Evolutionary conservation across 2,797 vertebrate species (phyloP).

Genomic region (Aselliscus stoliczkanus): DNA sequence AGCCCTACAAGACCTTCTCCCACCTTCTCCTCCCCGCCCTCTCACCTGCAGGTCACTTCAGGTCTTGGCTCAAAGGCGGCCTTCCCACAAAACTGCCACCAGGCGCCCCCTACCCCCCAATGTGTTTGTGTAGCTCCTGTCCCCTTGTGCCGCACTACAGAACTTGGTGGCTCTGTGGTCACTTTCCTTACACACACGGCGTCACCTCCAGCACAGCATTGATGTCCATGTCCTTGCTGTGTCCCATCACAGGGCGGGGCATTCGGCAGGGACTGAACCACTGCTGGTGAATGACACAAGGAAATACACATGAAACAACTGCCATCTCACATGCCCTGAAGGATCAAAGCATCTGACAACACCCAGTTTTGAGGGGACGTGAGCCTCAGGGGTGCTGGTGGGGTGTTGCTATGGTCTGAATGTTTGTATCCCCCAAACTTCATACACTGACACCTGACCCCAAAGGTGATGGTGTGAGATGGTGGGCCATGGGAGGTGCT

Average conservation of each 20-base stretch:
- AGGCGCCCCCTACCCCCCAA: not conserved
- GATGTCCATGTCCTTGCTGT: not conserved
- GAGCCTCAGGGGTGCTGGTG: not conserved
- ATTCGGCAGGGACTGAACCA: not conserved
- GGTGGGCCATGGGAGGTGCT: not conserved
- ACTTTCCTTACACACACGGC: not conserved
- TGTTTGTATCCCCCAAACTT: not conserved
- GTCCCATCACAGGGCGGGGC: not conserved
- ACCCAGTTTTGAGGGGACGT: no score
- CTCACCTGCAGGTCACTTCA: not conserved
- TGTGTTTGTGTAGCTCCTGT: fast-evolving
- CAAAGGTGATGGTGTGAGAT: not conserved
- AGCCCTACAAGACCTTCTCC: not conserved
- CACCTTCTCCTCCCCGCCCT: not conserved
- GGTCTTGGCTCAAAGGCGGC: not conserved
- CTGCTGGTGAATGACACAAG: not conserved
- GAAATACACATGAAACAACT: not conserved
- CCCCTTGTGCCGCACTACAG: fast-evolving
- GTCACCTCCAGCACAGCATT: not conserved
- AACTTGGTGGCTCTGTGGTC: not conserved
- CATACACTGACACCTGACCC: not conserved
- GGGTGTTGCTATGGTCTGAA: not conserved
- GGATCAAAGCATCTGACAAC: not conserved
- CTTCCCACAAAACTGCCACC: not conserved
- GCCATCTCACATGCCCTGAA: not conserved